Base-by-base conservation (phyloP, 2,888 invertebrate genomes). In the Tinea semifulvella region DNA sequence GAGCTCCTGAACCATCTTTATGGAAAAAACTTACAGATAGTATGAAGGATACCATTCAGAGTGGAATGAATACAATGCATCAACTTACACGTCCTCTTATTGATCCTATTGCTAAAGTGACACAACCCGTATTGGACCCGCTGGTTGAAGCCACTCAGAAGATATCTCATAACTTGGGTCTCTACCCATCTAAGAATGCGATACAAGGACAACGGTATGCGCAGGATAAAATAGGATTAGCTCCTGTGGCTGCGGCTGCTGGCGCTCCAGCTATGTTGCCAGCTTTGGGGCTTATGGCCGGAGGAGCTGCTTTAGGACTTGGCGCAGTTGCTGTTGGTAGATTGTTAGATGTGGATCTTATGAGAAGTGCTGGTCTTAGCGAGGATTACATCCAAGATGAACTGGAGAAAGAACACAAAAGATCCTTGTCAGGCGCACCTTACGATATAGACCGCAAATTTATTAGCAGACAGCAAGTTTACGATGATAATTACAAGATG, bases 251-350 rank as follows among this genome's bases (percentile, higher is more conserved):
- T 2, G 65, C 80, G 0, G 83, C 84, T 0, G 84, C 86, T 0
- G 44, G 38, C 2, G 38, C 28, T 7, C 75, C 75, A 0, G 88
- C 88, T 0, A 85, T 91, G 59, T 68, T 91, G 1, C 91, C 91
- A 13, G 91, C 91, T 0, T 69, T 91, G 16, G 90, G 92, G 2
- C 68, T 91, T 4, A 88, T 92, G 56, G 91, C 91, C 7, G 91
- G 91, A n/a, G 91, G 92, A 10, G 91, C 92, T 0, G 92, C 92
- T 1, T 65, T 92, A 17, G 90, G 91, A 1, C 82, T 92, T n/a
- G 91, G 91, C 3, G 91, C 91, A 0, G 89, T 91, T 0, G 91
- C 91, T 0, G 86, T 92, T 48, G 91, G 91, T 6, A 81, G 90
- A 50, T 85, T 88, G 48, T 67, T 90, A 6, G 88, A 88, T 52